Base-by-base conservation (phyloP, 2,797 vertebrate species). In the Meda fulgida region DNA sequence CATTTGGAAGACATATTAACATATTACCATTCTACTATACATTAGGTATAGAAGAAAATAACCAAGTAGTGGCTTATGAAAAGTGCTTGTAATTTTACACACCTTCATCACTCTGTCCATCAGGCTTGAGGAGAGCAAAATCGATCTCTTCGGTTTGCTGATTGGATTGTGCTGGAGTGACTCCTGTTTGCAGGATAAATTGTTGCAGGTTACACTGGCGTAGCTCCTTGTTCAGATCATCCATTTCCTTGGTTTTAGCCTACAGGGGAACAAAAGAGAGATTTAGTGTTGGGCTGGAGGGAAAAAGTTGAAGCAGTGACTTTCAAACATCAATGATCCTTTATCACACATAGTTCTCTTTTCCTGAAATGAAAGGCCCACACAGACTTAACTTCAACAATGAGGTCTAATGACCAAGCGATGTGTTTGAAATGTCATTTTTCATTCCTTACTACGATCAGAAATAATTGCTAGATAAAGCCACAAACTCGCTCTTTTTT, bases 181-280 rank as follows among this genome's bases (percentile, higher is more conserved):
- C 91, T 48, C 96, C 95, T 0, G 97, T 94, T 93, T 97, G 96
- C 92, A 94, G 96, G 91, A 98, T 98, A 92, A 98, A 98, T 90
- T 97, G 97, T 92, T 97, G 97, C 89, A 98, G 93, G 90, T 98
- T 96, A 83, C 96, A 97, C 89, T 98, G 97, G 21, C 97, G 95
- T 84, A 99, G 93, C 88, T 98, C 97, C 90, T 97, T 97, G 87
- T 97, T 97, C 91, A 98, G 92, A 38, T 97, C 96, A 87, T 97
- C 95, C 6, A 96, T 91, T 87, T 94, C 92, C 89, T 95, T 92
- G 79, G 88, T 91, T 78, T 95, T 96, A 78, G 91, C 94, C 97
- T 99, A 85, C 58, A 92, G 19, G n/a, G 78, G 34, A 73, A 53
- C 4, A 29, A 31, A 83, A n/a, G 19, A 34, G 67, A 82, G 6